Evolutionary conservation across 2,888 invertebrate genomes (phyloP).

Genomic region (Leucania comma): DNA sequence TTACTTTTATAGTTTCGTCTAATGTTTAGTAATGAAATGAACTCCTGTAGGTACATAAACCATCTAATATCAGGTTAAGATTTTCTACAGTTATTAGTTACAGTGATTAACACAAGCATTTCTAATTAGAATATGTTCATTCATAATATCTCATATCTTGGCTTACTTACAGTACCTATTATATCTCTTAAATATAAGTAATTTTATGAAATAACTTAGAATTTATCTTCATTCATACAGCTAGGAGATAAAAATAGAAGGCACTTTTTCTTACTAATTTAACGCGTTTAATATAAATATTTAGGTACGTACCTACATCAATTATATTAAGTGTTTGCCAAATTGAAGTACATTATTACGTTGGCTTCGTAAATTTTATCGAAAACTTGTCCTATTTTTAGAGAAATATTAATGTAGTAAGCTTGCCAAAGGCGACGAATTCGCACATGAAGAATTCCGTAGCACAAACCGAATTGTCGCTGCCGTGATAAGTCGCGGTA

Average conservation of each 20-base stretch:
- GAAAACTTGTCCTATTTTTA: too few relatives aligned
- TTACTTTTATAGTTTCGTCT: slow-evolving; percentile 25
- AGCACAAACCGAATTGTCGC: too few relatives aligned
- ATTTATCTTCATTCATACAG: background rate
- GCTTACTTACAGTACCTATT: background rate
- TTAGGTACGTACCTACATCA: background rate
- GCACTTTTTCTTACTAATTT: background rate
- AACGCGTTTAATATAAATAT: background rate
- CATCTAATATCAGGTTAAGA: background rate
- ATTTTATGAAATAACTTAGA: background rate
- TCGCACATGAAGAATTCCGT: too few relatives aligned
- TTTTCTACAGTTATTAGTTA: background rate
- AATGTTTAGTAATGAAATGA: slow-evolving; percentile 23
- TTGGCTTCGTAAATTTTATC: background rate
- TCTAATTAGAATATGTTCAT: background rate
- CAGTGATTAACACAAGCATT: background rate
- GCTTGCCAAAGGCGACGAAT: too few relatives aligned
- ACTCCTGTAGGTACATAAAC: background rate
- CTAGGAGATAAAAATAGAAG: background rate
- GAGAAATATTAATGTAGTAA: too few relatives aligned
- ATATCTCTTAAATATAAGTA: background rate
- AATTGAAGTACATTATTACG: background rate
- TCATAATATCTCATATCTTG: background rate
- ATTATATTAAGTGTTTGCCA: background rate
- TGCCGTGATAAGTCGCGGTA: too few relatives aligned